phyloP scores from a whole-genome alignment of 2,797 vertebrate species.

The Coregonus ussuriensis region DNA sequence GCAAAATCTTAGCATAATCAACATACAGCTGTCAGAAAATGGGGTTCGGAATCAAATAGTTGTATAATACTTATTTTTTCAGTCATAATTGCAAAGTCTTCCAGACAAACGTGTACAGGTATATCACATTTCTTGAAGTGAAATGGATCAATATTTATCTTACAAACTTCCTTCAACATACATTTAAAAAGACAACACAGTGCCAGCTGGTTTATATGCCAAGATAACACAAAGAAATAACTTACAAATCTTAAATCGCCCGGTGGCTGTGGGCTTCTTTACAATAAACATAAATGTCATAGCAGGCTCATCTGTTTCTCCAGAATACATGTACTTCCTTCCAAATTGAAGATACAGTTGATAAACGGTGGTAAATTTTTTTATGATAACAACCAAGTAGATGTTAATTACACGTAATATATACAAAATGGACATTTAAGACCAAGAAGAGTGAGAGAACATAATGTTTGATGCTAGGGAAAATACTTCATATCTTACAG shows the following conservation, averaged over 20 bases:
- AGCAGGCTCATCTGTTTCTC: constrained; percentile 10
- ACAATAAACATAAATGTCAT: constrained; percentile 7
- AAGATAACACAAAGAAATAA: constrained; percentile 69
- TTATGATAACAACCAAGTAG: constrained; percentile 43
- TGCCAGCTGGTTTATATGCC: constrained; percentile 77
- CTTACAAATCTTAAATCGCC: constrained; percentile 57
- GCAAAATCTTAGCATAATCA: not conserved
- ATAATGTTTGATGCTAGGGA: constrained; percentile 18
- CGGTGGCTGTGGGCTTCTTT: constrained; percentile 35
- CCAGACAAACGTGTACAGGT: too few relatives aligned
- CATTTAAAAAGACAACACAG: constrained; percentile 71
- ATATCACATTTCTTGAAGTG: constrained; percentile 31
- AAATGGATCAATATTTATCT: constrained; percentile 20
- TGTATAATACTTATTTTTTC: not conserved
- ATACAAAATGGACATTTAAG: constrained; percentile 64
- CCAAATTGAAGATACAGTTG: constrained; percentile 44
- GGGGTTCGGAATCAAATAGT: not conserved
- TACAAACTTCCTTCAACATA: constrained; percentile 48
- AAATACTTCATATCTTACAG: constrained; percentile 27
- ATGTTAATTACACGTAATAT: constrained; percentile 63
- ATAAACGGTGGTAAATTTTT: constrained; percentile 28
- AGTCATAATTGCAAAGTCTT: not conserved
- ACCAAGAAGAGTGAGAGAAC: constrained; percentile 29
- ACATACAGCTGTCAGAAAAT: not conserved
- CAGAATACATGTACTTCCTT: constrained; percentile 48